These are phyloP conservation scores for Rhabditoides inermis DNA, from an alignment of 2,888 invertebrate genomes.

Conservation along the genomic window DNA sequence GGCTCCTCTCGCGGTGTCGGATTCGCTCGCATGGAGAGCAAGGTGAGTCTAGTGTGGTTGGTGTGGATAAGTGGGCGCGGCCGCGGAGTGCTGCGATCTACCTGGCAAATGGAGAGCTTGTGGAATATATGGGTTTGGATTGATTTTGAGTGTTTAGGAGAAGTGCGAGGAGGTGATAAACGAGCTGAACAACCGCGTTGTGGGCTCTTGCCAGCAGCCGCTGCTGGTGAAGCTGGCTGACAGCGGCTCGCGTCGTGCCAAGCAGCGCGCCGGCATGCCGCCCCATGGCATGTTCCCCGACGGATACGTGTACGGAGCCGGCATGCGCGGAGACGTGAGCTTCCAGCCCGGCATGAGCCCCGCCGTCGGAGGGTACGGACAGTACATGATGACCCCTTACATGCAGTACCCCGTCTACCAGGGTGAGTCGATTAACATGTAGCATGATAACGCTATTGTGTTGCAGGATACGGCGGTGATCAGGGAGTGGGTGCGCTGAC, in stretches of 20 bases:
- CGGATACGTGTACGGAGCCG: background rate
- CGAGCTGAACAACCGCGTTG: constrained; percentile 27
- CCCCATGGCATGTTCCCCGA: too few relatives aligned
- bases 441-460: too few relatives aligned
- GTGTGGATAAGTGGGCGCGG: background rate
- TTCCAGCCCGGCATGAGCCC: background rate
- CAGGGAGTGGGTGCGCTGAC: constrained; percentile 20
- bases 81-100: too few relatives aligned
- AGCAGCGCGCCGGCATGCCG: too few relatives aligned
- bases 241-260: too few relatives aligned
- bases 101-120: background rate
- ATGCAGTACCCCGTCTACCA: too few relatives aligned
- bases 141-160: constrained; percentile 4
- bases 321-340: background rate
- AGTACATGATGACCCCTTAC: background rate
- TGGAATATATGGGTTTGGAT: background rate
- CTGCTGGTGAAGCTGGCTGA: constrained; percentile 95
- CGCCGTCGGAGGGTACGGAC: background rate
- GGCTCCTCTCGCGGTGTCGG: constrained; percentile 77
- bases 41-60: constrained; percentile 56
- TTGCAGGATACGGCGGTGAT: too few relatives aligned
- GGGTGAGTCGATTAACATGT: too few relatives aligned
- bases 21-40: constrained; percentile 80
- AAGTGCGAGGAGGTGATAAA: constrained; percentile 26
- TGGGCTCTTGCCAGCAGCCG: constrained; percentile 55